Evolutionary conservation across 1,140 invertebrate species (phyloP).

Genomic region (Ditylenchus dipsaci): DNA sequence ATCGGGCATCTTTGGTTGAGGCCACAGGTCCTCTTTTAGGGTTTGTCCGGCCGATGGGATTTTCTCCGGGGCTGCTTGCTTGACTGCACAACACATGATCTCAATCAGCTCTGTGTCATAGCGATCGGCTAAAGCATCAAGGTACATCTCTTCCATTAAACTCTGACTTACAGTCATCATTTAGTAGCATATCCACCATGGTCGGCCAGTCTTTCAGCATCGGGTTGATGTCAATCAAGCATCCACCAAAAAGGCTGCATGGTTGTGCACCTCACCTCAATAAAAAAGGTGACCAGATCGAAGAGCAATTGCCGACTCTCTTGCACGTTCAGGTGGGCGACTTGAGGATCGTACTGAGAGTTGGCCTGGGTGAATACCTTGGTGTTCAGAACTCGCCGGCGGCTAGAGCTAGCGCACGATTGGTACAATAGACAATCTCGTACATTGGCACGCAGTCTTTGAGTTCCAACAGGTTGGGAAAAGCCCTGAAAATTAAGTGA

Average conservation of each 20-base stretch:
- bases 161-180: conserved; percentile 67
- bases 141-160: conserved; percentile 56
- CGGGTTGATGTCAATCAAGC: conserved; percentile 95
- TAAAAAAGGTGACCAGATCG: conserved; percentile 95
- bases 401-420: conserved; percentile 85
- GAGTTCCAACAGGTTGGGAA: conserved; percentile 85
- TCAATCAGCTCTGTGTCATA: conserved; percentile 92
- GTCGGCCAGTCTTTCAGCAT: conserved; percentile 99
- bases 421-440: conserved; percentile 94
- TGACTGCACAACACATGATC: conserved; percentile 94
- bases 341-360: conserved; percentile 51
- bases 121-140: conserved; percentile 68
- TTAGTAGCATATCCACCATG: conserved; percentile 92
- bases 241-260: conserved; percentile 95
- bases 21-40: conserved; percentile 48
- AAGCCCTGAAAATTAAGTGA: conserved; percentile 70
- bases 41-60: conserved; percentile 81
- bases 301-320: conserved; percentile 71
- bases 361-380: conserved; percentile 66
- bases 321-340: conserved; percentile 61
- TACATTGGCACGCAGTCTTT: conserved; percentile 99
- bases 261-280: conserved; percentile 79
- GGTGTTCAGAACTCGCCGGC: conserved; percentile 94
- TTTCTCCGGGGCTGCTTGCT: conserved; percentile 90
- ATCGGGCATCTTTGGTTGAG: conserved; percentile 73